Evolutionary conservation across 2,797 vertebrate species (phyloP).

Genomic region (Phalloptychus januarius): DNA sequence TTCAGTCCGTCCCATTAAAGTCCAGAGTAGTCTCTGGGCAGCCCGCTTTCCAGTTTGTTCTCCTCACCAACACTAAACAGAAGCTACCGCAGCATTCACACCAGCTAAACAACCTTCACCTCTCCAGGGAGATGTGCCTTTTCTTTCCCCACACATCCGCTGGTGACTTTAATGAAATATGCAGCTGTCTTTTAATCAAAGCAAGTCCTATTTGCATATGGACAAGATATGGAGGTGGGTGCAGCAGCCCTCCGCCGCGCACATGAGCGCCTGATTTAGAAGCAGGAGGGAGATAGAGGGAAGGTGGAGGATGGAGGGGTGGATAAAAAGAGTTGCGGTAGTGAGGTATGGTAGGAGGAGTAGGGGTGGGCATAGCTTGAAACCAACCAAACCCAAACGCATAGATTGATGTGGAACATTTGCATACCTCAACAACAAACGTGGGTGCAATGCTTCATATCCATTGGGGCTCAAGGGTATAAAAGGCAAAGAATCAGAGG

Average conservation of each 20-base stretch:
- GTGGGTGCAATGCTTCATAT: slow-evolving; percentile 38
- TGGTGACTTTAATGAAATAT: slow-evolving; percentile 75
- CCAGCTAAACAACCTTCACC: slow-evolving; percentile 62
- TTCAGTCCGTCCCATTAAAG: slow-evolving; percentile 70
- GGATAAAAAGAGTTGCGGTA: slow-evolving; percentile 29
- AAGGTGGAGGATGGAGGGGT: slow-evolving; percentile 22
- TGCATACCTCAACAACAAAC: slow-evolving; percentile 69
- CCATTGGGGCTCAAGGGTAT: slow-evolving; percentile 52
- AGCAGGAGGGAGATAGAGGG: slow-evolving; percentile 38
- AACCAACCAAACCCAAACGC: slow-evolving; percentile 64
- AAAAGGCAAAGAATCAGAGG: not conserved
- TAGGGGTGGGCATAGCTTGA: slow-evolving; percentile 43
- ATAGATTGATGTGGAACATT: slow-evolving; percentile 69
- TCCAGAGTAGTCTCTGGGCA: slow-evolving; percentile 68
- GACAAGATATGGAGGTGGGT: slow-evolving; percentile 30
- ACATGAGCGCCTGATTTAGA: slow-evolving; percentile 37
- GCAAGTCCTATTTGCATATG: slow-evolving; percentile 73
- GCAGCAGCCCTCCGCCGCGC: slow-evolving; percentile 3
- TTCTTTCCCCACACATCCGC: slow-evolving; percentile 47
- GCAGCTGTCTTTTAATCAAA: slow-evolving; percentile 79
- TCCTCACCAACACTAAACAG: slow-evolving; percentile 63
- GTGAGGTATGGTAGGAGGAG: slow-evolving; percentile 19
- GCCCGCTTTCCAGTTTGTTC: slow-evolving; percentile 66
- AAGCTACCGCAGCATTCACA: slow-evolving; percentile 59
- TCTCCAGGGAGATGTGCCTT: slow-evolving; percentile 61